Percentiles rank a stretch among this genome's conserved stretches.
These are phyloP conservation scores for Onychostruthus taczanowskii DNA, from an alignment of 2,113 vertebrate species.

Conservation along the genomic window DNA sequence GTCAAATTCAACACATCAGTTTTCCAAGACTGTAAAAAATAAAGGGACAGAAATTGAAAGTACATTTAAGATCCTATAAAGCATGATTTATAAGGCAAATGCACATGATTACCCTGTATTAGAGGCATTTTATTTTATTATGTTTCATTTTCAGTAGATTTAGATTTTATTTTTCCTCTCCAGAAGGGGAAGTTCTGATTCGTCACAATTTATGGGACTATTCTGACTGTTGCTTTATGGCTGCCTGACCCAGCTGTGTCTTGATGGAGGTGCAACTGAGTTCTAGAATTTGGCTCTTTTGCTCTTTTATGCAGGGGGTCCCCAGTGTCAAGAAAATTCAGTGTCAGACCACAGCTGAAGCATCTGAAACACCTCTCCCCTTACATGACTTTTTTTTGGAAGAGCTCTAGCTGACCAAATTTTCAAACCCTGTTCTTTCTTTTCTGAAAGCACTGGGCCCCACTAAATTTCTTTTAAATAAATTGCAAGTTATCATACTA, in stretches of 20 bases:
- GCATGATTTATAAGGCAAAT: slow-evolving; percentile 3
- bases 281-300: not conserved
- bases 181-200: not conserved
- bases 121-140: slow-evolving; percentile 30
- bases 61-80: slow-evolving; percentile 35
- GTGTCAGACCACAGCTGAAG: not conserved
- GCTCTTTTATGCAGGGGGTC: not conserved
- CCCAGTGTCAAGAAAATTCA: not conserved
- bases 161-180: not conserved
- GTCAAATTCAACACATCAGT: not conserved
- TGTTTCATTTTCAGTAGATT: not conserved
- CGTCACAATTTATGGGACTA: not conserved
- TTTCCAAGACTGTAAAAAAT: slow-evolving; percentile 8
- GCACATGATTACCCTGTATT: slow-evolving; percentile 11
- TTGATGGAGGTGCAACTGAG: not conserved
- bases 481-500: not conserved
- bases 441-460: not conserved
- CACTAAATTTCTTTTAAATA: not conserved
- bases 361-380: not conserved
- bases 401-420: not conserved
- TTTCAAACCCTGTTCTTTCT: not conserved
- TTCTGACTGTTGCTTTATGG: not conserved
- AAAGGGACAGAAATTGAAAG: slow-evolving; percentile 19
- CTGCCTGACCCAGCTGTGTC: not conserved
- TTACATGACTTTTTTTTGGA: not conserved